Percentiles rank a stretch among this genome's conserved stretches.
Conservation (phyloP, 1,140 invertebrate genomes). For the Drosophila varians region DNA sequence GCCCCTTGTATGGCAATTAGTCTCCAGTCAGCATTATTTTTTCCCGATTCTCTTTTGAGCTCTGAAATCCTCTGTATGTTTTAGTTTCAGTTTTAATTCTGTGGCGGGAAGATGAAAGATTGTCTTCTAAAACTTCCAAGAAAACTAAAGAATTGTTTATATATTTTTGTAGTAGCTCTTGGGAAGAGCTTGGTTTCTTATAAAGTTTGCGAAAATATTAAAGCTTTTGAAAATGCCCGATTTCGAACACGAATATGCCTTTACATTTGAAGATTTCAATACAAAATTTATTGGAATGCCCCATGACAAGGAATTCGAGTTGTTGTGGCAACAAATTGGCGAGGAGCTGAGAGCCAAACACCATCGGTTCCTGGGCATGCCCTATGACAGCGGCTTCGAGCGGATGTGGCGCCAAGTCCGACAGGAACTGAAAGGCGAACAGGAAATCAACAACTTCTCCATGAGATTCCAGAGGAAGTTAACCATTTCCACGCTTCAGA, state of each 20-base stretch:
- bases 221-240: not conserved
- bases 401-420: conserved; percentile 34
- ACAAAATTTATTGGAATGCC: not conserved
- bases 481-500: not conserved
- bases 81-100: not conserved
- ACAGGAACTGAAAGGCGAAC: conserved; percentile 6
- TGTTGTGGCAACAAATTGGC: conserved; percentile 1
- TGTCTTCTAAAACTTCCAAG: not conserved
- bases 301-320: not conserved
- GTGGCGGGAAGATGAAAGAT: not conserved
- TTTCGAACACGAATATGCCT: not conserved
- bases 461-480: not conserved
- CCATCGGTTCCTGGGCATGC: conserved; percentile 1
- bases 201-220: not conserved
- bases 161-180: too few relatives aligned
- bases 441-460: not conserved
- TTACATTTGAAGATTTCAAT: not conserved
- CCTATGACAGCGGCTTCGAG: conserved; percentile 33
- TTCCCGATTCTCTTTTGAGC: not conserved
- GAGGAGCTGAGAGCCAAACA: not conserved
- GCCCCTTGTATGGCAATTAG: not conserved
- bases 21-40: not conserved
- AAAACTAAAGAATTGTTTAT: too few relatives aligned
- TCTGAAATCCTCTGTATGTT: not conserved
- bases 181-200: too few relatives aligned